Conservation (phyloP, 2,888 invertebrate species). For the Formica aserva region DNA sequence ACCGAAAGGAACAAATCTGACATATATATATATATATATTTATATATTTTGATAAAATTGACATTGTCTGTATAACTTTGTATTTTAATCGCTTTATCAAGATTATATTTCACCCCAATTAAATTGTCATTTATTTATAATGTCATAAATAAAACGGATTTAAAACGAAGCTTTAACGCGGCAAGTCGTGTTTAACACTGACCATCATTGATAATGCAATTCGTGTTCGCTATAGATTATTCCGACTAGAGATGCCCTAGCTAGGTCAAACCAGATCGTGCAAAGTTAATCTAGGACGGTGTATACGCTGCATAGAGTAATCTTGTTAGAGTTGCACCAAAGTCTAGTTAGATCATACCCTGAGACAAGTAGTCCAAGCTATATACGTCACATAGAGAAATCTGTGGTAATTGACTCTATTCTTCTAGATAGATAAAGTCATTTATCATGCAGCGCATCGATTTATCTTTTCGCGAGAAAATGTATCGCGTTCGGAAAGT, state of each 20-base stretch:
- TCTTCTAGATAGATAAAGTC: constrained; percentile 19
- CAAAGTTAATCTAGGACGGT: constrained; percentile 44
- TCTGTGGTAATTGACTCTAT: not conserved
- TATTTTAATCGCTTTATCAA: not conserved
- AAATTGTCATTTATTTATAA: not conserved
- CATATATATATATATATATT: not conserved
- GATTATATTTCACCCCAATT: not conserved
- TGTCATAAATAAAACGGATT: not conserved
- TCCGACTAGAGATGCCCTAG: constrained; percentile 18
- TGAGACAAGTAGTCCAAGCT: constrained; percentile 1
- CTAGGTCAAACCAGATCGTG: constrained; percentile 37
- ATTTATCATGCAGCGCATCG: constrained; percentile 9
- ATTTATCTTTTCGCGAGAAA: not conserved
- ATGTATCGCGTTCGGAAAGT: not conserved
- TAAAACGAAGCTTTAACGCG: not conserved
- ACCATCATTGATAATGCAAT: constrained; percentile 34
- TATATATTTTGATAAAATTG: not conserved
- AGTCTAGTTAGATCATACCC: constrained; percentile 45
- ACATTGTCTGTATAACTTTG: not conserved
- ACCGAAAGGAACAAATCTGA: not conserved
- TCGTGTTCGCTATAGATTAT: constrained; percentile 25
- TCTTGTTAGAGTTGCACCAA: constrained; percentile 46
- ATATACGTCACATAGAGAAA: constrained; percentile 11
- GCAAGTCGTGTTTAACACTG: not conserved
- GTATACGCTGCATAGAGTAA: constrained; percentile 37